Percentiles rank a stretch among this genome's conserved stretches.
Conservation (phyloP, 1,140 invertebrate genomes). For the Portunus trituberculatus region DNA sequence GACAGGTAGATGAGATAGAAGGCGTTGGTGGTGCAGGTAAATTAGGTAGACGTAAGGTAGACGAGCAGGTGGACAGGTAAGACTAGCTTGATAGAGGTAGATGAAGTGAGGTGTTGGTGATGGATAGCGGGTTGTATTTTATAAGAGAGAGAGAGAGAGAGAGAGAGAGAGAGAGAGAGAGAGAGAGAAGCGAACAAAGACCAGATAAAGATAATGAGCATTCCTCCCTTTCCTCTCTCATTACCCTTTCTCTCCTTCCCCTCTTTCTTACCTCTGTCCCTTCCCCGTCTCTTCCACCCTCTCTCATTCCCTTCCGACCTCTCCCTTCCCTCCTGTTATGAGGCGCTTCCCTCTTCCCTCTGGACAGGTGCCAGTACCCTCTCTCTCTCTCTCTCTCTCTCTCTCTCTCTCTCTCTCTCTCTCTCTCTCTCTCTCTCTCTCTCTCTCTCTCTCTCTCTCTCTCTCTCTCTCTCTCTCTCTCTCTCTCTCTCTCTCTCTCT, state of each 20-base stretch:
- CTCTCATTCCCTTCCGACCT: slow-evolving; percentile 18
- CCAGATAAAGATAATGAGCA: slow-evolving; percentile 31
- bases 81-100: background rate
- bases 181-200: slow-evolving; percentile 29
- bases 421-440: slow-evolving; percentile 34
- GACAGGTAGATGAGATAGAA: background rate
- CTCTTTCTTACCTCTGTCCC: slow-evolving; percentile 8
- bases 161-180: slow-evolving; percentile 35
- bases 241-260: slow-evolving; percentile 12
- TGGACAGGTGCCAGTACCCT: slow-evolving; percentile 3
- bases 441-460: slow-evolving; percentile 32
- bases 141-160: background rate
- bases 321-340: slow-evolving; percentile 9
- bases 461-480: slow-evolving; percentile 47
- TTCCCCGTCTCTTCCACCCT: background rate
- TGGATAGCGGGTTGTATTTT: background rate
- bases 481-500: slow-evolving; percentile 47
- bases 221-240: slow-evolving; percentile 20
- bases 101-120: background rate
- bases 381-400: slow-evolving; percentile 47
- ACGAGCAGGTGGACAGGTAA: background rate
- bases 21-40: background rate
- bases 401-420: slow-evolving; percentile 47
- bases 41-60: background rate
- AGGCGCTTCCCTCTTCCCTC: slow-evolving; percentile 16